Base-by-base conservation (phyloP, 2,113 vertebrate species). In the Aix galericulata region DNA sequence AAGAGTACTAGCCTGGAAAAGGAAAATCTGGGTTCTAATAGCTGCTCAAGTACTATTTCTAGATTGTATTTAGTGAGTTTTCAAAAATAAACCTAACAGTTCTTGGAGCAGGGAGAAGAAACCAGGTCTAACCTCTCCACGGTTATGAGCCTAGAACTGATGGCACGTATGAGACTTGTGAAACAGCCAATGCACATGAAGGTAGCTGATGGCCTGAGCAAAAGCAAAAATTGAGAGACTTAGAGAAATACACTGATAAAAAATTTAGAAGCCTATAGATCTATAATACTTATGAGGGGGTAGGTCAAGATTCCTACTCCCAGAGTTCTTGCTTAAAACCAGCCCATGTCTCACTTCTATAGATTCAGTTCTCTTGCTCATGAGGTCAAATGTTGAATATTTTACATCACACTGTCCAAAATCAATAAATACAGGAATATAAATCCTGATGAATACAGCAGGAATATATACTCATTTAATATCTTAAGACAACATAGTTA, bases 121-220 rank as follows among this genome's bases (percentile, higher is more conserved):
- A 44, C 8, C 6, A 21, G 9, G 20, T 11, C 13, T 50, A 50
- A 80, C 7, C 9, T 58, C 50, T 83, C 48, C 3, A 4, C 5
- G n/a, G 40, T 63, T 17, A n/a, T 4, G 21, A 89, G 60, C 13
- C 56, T 40, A 9, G 2, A 67, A 72, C 4, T 66, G 55, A 38
- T 3, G 23, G 50, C 34, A 38, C 0, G 0, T 40, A 32, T 17
- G 21, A 69, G 34, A 62, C 2, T 4, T 29, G 36, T 26, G 42
- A 79, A 87, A 75, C 56, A 52, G 38, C 15, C 66, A n/a, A 16
- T 29, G 44, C 50, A 72, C 53, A 3, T 18, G 17, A 73, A 69
- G 71, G 67, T 7, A 89, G 8, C 50, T 40, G 72, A 44, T 18
- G 34, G 74, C 62, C 82, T 55, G 71, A 23, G 75, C 48, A 29